Percentiles rank a stretch among this genome's conserved stretches.
Evolutionary conservation across 1,140 invertebrate genomes (phyloP).

Genomic region (Nylanderia fulva): DNA sequence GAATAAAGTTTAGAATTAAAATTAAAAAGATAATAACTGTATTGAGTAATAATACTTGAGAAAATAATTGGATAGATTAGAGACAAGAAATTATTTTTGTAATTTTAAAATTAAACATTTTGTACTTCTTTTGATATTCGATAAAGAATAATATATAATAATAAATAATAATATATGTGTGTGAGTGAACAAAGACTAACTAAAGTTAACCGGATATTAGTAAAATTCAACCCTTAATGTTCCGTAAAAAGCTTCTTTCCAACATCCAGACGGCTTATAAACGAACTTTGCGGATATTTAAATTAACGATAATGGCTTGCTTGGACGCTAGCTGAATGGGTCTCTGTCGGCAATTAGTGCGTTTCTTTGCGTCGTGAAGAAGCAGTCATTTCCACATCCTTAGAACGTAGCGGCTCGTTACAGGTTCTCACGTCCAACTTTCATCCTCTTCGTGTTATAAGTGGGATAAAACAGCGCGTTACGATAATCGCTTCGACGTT

Average conservation of each 20-base stretch:
- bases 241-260: not conserved
- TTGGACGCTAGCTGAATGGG: constrained; percentile 4
- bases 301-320: constrained; percentile 45
- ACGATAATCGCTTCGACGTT: constrained; percentile 42
- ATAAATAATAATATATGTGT: not conserved
- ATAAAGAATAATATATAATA: not conserved
- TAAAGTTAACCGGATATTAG: not conserved
- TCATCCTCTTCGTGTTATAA: constrained; percentile 1
- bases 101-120: not conserved
- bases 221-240: not conserved
- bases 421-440: not conserved
- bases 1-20: not conserved
- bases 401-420: constrained; percentile 49
- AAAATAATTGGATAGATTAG: not conserved
- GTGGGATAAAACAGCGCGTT: constrained; percentile 3
- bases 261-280: not conserved
- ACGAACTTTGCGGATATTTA: constrained; percentile 37
- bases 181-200: not conserved
- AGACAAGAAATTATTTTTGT: not conserved
- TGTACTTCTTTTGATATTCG: not conserved
- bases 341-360: constrained; percentile 22
- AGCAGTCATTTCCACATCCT: constrained; percentile 29
- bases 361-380: constrained; percentile 35
- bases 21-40: not conserved
- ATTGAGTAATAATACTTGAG: not conserved